Evolutionary conservation across 1,140 invertebrate genomes (phyloP), one percentile per base, ranked within the genome.

Genomic region (Oedothorax gibbosus): DNA sequence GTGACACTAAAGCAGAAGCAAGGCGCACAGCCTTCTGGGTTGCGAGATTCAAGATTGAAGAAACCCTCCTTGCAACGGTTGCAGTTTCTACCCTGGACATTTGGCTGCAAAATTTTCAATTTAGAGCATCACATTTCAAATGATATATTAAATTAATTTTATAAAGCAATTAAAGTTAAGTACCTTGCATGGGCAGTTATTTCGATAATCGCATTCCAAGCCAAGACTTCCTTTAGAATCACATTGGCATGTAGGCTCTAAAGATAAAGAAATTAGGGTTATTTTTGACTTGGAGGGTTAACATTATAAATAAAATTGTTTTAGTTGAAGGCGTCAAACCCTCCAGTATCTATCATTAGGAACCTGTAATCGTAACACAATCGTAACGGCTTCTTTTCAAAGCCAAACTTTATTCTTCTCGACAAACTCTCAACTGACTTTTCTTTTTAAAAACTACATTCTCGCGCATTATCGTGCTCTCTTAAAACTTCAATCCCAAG

Each of bases 1-100:
- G 94, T 93, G 11, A 96, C 93, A 8, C 96, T 96, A 85, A 96
- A 98, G 90, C 98, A 99, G 91, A 95, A 99, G 90, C 98, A 99
- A 68, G 94, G 91, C 64, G 93, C 92, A 90, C 98, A 99, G 7
- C 98, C 98, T 64, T 94, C 91, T 8, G 93, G 92, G 90, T 97
- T 95, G 15, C 90, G 88, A 0, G 88, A 88, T 11, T 94, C 93
- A 0, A 99, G 90, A 75, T 96, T 95, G 89, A 96, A 99, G 7
- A 94, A 96, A 2, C 96, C 96, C 12, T 91, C 90, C 53, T 94
- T 92, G 89, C 98, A 99, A 14, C 92, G 90, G 88, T 96, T 93
- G 89, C 97, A 99, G 50, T 91, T 90, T 0, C 90, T 86, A 0
- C 96, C 97, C 88, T 94, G 92, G 1, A 96, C 95, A 88, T 97